phyloP scores from a whole-genome alignment of 2,888 invertebrate genomes.

The Molanna angustata region DNA sequence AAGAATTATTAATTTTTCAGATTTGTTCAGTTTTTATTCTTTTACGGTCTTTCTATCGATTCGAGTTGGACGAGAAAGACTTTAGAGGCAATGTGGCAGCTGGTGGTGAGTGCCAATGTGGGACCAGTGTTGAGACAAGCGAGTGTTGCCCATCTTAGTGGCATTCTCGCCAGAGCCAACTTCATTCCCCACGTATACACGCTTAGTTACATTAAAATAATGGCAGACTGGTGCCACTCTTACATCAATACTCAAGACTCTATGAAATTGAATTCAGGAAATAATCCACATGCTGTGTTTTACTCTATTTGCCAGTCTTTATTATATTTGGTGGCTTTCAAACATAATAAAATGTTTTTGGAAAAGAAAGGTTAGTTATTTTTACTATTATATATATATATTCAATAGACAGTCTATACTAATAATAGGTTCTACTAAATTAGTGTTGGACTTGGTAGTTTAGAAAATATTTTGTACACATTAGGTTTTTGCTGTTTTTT shows the following conservation, averaged over 20 bases:
- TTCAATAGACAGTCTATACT: not conserved
- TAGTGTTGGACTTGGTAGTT: not conserved
- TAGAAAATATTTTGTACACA: too few relatives aligned
- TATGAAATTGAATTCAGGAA: slow-evolving; percentile 40
- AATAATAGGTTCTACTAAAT: not conserved
- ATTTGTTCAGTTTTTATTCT: slow-evolving; percentile 50
- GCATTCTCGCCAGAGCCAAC: slow-evolving; percentile 47
- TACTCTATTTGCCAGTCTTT: slow-evolving; percentile 89
- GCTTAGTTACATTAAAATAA: slow-evolving; percentile 57
- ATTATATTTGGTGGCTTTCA: slow-evolving; percentile 89
- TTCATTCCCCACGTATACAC: slow-evolving; percentile 46
- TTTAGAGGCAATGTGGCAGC: slow-evolving; percentile 46
- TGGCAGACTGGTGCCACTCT: slow-evolving; percentile 80
- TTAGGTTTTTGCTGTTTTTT: too few relatives aligned
- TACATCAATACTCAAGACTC: slow-evolving; percentile 76
- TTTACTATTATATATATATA: not conserved
- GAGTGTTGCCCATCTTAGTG: slow-evolving; percentile 47
- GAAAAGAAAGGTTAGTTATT: slow-evolving; percentile 67
- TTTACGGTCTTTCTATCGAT: slow-evolving; percentile 49
- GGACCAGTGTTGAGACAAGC: slow-evolving; percentile 45
- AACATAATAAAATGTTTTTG: slow-evolving; percentile 78
- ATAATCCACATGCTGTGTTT: slow-evolving; percentile 75
- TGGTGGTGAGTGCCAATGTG: slow-evolving; percentile 43
- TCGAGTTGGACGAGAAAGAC: slow-evolving; percentile 42
- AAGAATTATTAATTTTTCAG: slow-evolving; percentile 39